Evolutionary conservation across 2,113 vertebrate genomes (phyloP), one percentile per base, ranked within the genome.

Genomic region (Aphyosemion australe): DNA sequence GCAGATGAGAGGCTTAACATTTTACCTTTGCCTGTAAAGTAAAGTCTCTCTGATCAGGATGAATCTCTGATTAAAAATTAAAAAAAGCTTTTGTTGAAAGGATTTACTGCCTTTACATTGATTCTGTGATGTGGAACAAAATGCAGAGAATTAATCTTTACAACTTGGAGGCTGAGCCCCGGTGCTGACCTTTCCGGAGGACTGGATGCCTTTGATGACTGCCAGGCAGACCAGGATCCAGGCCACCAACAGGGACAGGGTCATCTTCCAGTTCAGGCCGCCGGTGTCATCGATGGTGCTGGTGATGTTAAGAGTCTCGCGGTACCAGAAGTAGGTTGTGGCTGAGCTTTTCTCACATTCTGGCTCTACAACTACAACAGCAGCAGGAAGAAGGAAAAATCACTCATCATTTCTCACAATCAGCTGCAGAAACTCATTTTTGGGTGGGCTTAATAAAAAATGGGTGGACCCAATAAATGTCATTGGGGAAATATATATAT

Each of bases 251-350:
- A 99, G 92, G 20, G 95, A 98, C 41, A 99, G 59, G 0, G 94
- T 96, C 97, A 99, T 99, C 92, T 90, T 97, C 97, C 96, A 98
- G 88, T 99, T 99, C 8, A 99, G 94, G 1, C 96, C 96, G 0
- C 97, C 96, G 0, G 95, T 95, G 87, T 99, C 94, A 0, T 95
- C 95, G 70, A 99, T 99, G 82, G 90, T 93, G 91, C 94, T 93
- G 85, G 97, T 98, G 86, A 98, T 99, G 87, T 99, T 95, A 72
- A 99, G 76, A 39, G 97, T 87, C 88, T 98, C 93, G 2, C 97
- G 92, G 85, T 99, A 99, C 97, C 97, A 99, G 93, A 98, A 99
- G 85, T 97, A 99, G 26, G 97, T 99, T 32, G 97, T 99, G 67
- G 97, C 97, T 0, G 97, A 99, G 86, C 96, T 99, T 90, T 94